Conservation (phyloP, 1,140 invertebrate species). For the Archivesica marissinica region DNA sequence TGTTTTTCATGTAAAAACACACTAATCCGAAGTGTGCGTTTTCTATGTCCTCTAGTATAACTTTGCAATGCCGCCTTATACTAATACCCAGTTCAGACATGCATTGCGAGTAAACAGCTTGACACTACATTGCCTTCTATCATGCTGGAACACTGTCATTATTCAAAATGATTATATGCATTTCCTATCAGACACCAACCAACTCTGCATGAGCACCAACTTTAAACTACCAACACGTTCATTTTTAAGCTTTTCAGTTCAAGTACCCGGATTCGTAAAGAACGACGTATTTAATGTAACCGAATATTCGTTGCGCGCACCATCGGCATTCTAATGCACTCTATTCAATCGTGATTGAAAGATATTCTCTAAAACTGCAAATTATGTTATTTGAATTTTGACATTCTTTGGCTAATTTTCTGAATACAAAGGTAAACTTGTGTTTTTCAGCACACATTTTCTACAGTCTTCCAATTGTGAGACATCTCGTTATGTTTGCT, state of each 20-base stretch:
- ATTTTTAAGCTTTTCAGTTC: neutral
- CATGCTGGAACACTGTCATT: too few species aligned
- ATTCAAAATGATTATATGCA: too few species aligned
- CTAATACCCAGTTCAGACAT: too few species aligned
- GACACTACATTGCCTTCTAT: too few species aligned
- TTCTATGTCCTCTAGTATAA: too few species aligned
- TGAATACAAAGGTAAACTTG: slow-evolving; percentile 45
- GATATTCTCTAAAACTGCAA: slow-evolving; percentile 36
- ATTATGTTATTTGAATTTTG: slow-evolving; percentile 58
- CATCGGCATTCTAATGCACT: slow-evolving; percentile 8
- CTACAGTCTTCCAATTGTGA: neutral
- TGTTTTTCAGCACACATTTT: slow-evolving; percentile 1
- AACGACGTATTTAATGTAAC: slow-evolving; percentile 20
- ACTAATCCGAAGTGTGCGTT: too few species aligned
- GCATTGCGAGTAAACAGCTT: too few species aligned
- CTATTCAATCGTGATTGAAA: slow-evolving; percentile 49
- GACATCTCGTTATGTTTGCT: neutral
- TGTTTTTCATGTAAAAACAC: too few species aligned
- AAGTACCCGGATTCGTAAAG: slow-evolving; percentile 11
- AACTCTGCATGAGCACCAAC: too few species aligned
- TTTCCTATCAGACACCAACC: too few species aligned
- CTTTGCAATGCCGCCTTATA: too few species aligned
- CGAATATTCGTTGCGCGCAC: neutral
- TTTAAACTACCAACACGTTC: too few species aligned
- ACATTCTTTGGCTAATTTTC: slow-evolving; percentile 51